phyloP scores from a whole-genome alignment of 2,888 invertebrate species.

The Habroteleia sp. region DNA sequence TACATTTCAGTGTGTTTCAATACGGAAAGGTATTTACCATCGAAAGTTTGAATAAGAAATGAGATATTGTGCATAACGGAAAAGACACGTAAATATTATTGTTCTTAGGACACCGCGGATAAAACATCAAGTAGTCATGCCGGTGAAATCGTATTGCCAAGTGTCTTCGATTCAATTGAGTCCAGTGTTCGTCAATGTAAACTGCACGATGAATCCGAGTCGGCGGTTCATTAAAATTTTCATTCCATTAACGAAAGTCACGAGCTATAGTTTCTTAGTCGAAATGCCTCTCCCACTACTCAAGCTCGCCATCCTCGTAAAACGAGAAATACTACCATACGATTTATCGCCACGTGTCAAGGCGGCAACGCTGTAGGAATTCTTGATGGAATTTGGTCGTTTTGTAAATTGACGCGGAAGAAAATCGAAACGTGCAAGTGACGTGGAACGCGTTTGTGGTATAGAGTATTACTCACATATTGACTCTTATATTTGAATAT shows the following conservation, averaged over 20 bases:
- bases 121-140: slow-evolving; percentile 38
- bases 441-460: slow-evolving; percentile 52
- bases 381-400: slow-evolving; percentile 59
- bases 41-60: slow-evolving; percentile 4
- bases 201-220: slow-evolving; percentile 22
- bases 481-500: slow-evolving; percentile 39
- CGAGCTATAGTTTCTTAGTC: slow-evolving; percentile 56
- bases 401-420: slow-evolving; percentile 59
- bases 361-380: slow-evolving; percentile 47
- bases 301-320: slow-evolving; percentile 62
- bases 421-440: slow-evolving; percentile 61
- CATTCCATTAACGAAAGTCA: slow-evolving; percentile 62
- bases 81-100: slow-evolving; percentile 28
- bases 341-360: slow-evolving; percentile 69
- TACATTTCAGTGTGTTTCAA: too few relatives aligned
- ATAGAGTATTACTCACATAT: slow-evolving; percentile 39
- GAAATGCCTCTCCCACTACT: slow-evolving; percentile 45
- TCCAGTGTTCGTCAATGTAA: slow-evolving; percentile 33
- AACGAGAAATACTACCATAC: slow-evolving; percentile 68
- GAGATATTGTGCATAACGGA: slow-evolving; percentile 9
- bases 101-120: slow-evolving; percentile 8
- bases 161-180: slow-evolving; percentile 49
- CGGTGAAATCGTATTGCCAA: slow-evolving; percentile 17
- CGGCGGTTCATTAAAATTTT: slow-evolving; percentile 57
- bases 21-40: neutral